Conservation (phyloP, 2,888 invertebrate genomes). For the Frankliniella fusca region DNA sequence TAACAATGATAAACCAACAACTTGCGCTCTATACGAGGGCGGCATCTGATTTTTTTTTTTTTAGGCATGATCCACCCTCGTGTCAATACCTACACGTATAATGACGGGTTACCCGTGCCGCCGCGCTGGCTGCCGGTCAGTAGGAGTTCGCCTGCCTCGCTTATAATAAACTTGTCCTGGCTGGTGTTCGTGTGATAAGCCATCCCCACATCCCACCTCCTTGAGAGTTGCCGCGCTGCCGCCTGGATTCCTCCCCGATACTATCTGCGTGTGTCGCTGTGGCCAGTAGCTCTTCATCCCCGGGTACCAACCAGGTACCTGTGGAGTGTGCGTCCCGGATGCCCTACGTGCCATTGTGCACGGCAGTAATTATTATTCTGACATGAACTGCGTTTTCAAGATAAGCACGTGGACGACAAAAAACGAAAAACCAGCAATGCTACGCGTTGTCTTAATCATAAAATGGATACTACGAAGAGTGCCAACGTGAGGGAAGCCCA, state of each 20-base stretch:
- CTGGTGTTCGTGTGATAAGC: not conserved
- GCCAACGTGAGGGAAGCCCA: not conserved
- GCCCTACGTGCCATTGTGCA: not conserved
- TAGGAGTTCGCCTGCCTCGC: not conserved
- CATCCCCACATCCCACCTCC: not conserved
- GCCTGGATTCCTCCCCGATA: not conserved
- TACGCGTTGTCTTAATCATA: too few relatives aligned
- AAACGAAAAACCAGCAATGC: too few relatives aligned
- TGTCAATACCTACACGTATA: not conserved
- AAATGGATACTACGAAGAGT: too few relatives aligned
- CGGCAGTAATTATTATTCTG: not conserved
- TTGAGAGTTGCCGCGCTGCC: not conserved
- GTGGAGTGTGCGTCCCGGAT: not conserved
- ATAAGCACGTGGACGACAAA: not conserved
- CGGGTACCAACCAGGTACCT: not conserved
- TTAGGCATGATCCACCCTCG: too few relatives aligned
- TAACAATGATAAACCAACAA: too few relatives aligned
- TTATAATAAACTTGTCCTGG: slow-evolving; percentile 1
- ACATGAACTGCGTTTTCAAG: not conserved
- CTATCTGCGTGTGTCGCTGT: not conserved
- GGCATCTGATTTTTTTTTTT: too few relatives aligned
- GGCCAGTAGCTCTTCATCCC: not conserved
- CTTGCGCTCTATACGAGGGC: too few relatives aligned
- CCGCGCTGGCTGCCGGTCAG: not conserved
- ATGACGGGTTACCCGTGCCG: not conserved